Conservation (phyloP, 1,140 invertebrate species). For the Drosophila dunni region DNA sequence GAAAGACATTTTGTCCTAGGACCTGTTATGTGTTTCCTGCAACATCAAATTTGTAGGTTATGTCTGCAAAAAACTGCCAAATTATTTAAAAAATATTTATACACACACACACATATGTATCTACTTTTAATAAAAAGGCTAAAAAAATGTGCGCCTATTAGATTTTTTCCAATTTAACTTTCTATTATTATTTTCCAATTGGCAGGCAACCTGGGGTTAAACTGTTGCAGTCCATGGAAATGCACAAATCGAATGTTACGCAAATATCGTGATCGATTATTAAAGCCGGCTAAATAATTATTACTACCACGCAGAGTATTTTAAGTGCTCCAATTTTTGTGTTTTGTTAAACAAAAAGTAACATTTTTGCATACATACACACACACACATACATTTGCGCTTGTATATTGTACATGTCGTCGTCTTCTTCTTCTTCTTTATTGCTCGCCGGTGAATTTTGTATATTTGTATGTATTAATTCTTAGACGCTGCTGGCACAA, state of each 20-base stretch:
- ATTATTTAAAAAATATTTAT: no score
- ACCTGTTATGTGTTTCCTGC: no score
- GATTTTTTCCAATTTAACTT: conserved; percentile 13
- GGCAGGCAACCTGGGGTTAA: conserved; percentile 29
- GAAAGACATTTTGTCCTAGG: no score
- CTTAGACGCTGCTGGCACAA: conserved; percentile 10
- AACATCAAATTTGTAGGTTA: neutral
- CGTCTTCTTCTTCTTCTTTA: conserved; percentile 9
- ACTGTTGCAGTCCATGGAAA: conserved; percentile 25
- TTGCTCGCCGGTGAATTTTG: conserved; percentile 39
- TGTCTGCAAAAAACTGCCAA: neutral
- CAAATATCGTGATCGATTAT: conserved; percentile 22
- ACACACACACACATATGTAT: no score
- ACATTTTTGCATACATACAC: conserved; percentile 11
- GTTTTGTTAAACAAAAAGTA: conserved; percentile 12
- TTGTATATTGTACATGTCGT: conserved; percentile 9
- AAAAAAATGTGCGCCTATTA: no score
- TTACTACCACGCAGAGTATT: neutral
- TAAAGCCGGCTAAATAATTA: conserved; percentile 15
- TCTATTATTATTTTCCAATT: neutral
- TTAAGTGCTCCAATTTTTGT: neutral
- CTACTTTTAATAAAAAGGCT: no score
- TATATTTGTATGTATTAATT: conserved; percentile 14
- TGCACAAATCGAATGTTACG: conserved; percentile 27
- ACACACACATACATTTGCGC: neutral